phyloP scores from a whole-genome alignment of 2,888 invertebrate genomes.

The Folsomia manolachei region DNA sequence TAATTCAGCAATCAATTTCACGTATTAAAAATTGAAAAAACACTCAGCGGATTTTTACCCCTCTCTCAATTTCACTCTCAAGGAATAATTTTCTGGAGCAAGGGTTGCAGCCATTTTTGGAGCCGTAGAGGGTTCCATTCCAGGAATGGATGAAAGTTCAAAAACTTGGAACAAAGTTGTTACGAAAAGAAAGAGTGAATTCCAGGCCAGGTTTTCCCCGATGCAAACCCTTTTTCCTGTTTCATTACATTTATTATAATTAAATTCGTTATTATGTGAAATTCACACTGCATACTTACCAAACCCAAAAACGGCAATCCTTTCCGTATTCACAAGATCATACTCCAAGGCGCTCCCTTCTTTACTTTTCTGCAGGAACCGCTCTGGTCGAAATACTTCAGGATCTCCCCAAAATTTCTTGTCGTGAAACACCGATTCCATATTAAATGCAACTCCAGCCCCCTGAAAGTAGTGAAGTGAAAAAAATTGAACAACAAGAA shows the following conservation, averaged over 20 bases:
- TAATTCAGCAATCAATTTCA: too few relatives aligned
- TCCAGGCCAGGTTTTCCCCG: constrained; percentile 10
- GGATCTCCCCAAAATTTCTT: constrained; percentile 12
- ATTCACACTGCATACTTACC: too few relatives aligned
- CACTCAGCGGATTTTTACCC: too few relatives aligned
- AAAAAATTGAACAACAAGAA: not conserved
- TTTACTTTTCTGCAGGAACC: not conserved
- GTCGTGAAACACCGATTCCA: not conserved
- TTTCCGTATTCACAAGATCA: constrained; percentile 3
- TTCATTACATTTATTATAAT: too few relatives aligned
- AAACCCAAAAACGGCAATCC: constrained; percentile 6
- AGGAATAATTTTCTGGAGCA: not conserved
- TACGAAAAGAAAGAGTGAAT: not conserved
- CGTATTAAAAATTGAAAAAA: too few relatives aligned
- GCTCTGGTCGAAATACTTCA: constrained; percentile 8
- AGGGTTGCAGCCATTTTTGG: not conserved
- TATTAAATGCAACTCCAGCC: not conserved
- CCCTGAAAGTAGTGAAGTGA: not conserved
- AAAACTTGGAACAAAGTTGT: not conserved
- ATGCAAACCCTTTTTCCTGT: constrained; percentile 8
- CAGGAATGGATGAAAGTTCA: not conserved
- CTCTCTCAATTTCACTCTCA: not conserved
- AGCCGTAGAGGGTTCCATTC: not conserved
- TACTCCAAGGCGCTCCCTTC: not conserved
- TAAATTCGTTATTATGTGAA: too few relatives aligned